Conservation (phyloP, 2,888 invertebrate species). For the Slavum lentiscoides region DNA sequence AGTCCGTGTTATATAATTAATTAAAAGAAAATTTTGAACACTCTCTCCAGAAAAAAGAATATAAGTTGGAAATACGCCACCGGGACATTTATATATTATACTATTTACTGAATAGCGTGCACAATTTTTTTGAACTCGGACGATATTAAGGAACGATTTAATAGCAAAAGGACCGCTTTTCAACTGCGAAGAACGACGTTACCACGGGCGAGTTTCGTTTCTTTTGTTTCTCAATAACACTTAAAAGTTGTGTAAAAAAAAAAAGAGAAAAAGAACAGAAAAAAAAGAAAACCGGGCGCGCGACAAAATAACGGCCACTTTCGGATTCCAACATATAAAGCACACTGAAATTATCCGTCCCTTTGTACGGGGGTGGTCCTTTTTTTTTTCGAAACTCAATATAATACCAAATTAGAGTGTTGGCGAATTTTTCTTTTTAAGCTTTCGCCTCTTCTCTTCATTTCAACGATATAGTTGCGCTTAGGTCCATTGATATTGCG, state of each 20-base stretch:
- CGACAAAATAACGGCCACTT: conserved; percentile 33
- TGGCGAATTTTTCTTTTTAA: neutral
- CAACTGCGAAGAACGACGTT: conserved; percentile 27
- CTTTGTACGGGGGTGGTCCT: neutral
- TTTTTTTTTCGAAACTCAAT: conserved; percentile 10
- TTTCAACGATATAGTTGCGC: too few relatives aligned
- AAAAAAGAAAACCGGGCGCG: conserved; percentile 11
- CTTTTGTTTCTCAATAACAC: conserved; percentile 34
- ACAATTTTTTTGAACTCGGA: neutral
- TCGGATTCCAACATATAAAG: conserved; percentile 21
- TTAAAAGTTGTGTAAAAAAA: conserved; percentile 34
- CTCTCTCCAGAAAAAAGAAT: too few relatives aligned
- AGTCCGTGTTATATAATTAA: too few relatives aligned
- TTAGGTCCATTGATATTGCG: too few relatives aligned
- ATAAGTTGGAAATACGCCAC: too few relatives aligned
- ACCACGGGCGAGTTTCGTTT: conserved; percentile 28
- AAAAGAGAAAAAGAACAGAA: too few relatives aligned
- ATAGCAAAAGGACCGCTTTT: conserved; percentile 20
- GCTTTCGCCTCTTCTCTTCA: too few relatives aligned
- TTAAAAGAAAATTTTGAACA: too few relatives aligned
- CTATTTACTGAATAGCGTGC: neutral
- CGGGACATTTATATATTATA: neutral
- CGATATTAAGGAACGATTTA: conserved; percentile 16
- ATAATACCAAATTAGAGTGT: conserved; percentile 24
- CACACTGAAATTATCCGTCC: conserved; percentile 20